A percentile compares a stretch with the other conserved stretches of the same genome.
phyloP scores from a whole-genome alignment of 2,888 invertebrate genomes.

The Ochropleura plecta region DNA sequence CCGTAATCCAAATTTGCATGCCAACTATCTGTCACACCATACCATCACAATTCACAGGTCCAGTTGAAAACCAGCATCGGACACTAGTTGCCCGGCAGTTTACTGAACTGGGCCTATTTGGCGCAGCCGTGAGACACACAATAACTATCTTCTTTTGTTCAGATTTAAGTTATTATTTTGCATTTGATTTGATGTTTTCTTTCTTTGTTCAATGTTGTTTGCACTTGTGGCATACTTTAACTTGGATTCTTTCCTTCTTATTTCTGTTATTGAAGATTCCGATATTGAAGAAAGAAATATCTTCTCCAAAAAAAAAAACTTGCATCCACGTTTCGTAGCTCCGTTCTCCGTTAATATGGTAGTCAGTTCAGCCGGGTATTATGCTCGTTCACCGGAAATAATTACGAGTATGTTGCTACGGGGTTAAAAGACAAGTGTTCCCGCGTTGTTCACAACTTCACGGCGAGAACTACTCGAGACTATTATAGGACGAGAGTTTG shows the following conservation, averaged over 20 bases:
- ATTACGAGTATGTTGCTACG: conserved; percentile 63
- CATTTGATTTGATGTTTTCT: no score
- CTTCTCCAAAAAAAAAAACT: neutral
- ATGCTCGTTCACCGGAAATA: conserved; percentile 68
- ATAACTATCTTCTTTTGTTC: no score
- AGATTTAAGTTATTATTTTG: no score
- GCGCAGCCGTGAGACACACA: no score
- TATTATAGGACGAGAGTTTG: conserved; percentile 6
- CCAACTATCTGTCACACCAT: neutral
- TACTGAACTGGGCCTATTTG: no score
- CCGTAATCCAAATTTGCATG: neutral
- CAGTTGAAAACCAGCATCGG: no score
- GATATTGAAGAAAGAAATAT: neutral
- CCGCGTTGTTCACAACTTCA: conserved; percentile 54
- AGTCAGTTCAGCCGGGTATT: conserved; percentile 55
- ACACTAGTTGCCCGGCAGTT: no score
- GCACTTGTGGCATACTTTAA: no score
- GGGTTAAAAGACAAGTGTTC: conserved; percentile 66
- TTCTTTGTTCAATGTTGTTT: no score
- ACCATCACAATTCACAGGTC: no score
- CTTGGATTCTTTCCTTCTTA: no score
- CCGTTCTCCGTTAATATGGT: conserved; percentile 60
- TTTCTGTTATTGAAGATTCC: no score
- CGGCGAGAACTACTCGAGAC: conserved; percentile 7
- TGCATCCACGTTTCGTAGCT: conserved; percentile 51